Evolutionary conservation across 2,797 vertebrate species (phyloP).

Genomic region (Gymnopithys bicolor): DNA sequence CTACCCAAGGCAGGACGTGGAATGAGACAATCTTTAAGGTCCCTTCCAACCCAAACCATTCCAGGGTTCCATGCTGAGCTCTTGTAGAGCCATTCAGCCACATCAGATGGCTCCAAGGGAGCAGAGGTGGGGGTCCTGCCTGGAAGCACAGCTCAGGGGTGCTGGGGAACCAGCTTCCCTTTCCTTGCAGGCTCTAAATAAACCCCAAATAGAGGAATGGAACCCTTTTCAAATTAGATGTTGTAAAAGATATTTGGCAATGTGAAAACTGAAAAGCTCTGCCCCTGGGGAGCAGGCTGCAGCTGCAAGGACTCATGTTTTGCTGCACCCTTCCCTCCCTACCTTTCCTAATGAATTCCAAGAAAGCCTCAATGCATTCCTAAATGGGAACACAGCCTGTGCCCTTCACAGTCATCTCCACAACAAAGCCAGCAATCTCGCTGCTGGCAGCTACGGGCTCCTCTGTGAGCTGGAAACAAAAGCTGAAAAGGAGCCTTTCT

Average conservation of each 20-base stretch:
- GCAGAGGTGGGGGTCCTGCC: fast-evolving
- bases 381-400: neutral
- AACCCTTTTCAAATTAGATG: neutral
- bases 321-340: slow-evolving; percentile 37
- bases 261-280: neutral
- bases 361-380: slow-evolving; percentile 43
- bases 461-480: slow-evolving; percentile 42
- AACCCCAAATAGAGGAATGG: neutral
- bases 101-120: fast-evolving
- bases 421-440: slow-evolving; percentile 36
- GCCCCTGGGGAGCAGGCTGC: slow-evolving; percentile 14
- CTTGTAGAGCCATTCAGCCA: fast-evolving
- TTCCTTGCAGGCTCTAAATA: neutral
- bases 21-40: fast-evolving
- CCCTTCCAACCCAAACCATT: neutral
- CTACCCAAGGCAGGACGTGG: fast-evolving
- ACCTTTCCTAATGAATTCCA: slow-evolving; percentile 55
- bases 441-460: slow-evolving; percentile 34
- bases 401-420: slow-evolving; percentile 51
- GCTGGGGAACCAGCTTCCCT: neutral
- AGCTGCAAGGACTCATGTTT: neutral
- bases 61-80: fast-evolving
- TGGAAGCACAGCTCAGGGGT: fast-evolving
- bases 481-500: slow-evolving; percentile 44
- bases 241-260: neutral